phyloP scores from a whole-genome alignment of 2,888 invertebrate genomes.

The Melangyna quadrimaculata region DNA sequence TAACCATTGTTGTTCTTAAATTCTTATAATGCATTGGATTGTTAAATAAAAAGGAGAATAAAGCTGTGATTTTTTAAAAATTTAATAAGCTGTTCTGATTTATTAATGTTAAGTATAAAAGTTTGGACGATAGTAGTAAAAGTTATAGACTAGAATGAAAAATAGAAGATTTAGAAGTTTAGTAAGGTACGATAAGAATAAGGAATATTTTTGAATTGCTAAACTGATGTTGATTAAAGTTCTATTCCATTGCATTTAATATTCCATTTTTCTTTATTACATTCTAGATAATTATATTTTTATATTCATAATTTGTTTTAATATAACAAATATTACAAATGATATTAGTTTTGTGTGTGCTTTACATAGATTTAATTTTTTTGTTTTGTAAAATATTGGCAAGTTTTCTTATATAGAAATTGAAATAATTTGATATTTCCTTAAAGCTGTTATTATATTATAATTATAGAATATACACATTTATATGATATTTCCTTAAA shows the following conservation, averaged over 20 bases:
- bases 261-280: conserved; percentile 18
- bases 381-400: conserved; percentile 55
- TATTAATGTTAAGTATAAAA: neutral
- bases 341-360: neutral
- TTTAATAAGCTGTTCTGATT: neutral
- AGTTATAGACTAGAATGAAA: neutral
- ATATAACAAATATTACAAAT: neutral
- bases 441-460: conserved; percentile 56
- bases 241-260: conserved; percentile 2
- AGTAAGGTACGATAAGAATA: neutral
- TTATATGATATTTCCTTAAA: conserved; percentile 49
- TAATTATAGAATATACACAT: neutral
- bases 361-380: neutral
- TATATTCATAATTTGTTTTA: neutral
- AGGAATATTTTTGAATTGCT: conserved; percentile 56
- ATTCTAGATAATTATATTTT: conserved; percentile 19
- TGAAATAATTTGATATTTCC: conserved; percentile 39
- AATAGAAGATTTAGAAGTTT: neutral
- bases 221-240: conserved; percentile 62
- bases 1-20: neutral
- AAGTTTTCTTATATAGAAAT: conserved; percentile 37
- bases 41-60: neutral
- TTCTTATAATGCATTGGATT: neutral
- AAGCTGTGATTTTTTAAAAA: neutral
- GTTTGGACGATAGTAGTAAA: neutral